A percentile compares a stretch with the other conserved stretches of the same genome.
phyloP scores from a whole-genome alignment of 2,113 vertebrate genomes.

The Martes martes region DNA sequence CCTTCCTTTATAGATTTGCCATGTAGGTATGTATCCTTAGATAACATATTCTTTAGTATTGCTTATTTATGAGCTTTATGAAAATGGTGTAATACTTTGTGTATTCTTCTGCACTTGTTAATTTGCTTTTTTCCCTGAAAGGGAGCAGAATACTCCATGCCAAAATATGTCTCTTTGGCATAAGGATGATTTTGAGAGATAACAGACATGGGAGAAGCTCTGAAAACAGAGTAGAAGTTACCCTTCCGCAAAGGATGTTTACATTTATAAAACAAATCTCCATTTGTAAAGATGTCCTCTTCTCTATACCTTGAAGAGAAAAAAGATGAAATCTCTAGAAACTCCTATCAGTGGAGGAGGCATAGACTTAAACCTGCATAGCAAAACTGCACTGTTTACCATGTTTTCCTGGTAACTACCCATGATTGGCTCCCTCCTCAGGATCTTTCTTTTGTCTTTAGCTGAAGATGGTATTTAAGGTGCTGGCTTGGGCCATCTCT shows the following conservation, averaged over 20 bases:
- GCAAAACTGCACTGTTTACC: not conserved
- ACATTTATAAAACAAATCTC: not conserved
- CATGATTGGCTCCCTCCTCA: not conserved
- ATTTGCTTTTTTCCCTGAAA: not conserved
- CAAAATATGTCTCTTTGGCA: not conserved
- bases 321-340: not conserved
- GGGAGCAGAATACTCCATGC: not conserved
- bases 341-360: not conserved
- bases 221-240: not conserved
- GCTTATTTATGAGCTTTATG: not conserved
- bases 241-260: not conserved
- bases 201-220: not conserved
- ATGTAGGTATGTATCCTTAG: not conserved
- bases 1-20: not conserved
- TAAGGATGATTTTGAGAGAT: not conserved
- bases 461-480: not conserved
- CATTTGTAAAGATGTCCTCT: not conserved
- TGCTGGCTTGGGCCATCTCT: not conserved
- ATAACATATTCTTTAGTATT: not conserved
- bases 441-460: not conserved
- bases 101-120: not conserved
- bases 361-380: not conserved
- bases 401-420: not conserved
- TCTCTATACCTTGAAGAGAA: not conserved
- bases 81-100: not conserved